Evolutionary conservation across 2,797 vertebrate genomes (phyloP).

Genomic region (Ctenopoma kingsleyae): DNA sequence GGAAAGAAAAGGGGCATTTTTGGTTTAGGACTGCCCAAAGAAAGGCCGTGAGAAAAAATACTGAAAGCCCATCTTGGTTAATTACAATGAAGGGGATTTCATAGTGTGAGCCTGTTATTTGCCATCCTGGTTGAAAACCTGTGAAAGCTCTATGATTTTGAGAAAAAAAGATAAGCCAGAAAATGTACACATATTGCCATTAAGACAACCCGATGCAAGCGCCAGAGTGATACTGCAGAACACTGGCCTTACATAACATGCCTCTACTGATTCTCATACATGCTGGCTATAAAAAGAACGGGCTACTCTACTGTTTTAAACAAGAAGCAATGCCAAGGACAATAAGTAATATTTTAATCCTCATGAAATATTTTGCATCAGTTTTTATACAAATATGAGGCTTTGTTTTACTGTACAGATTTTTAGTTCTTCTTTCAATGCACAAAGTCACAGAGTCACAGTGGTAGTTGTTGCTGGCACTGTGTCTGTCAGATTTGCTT

Average conservation of each 20-base stretch:
- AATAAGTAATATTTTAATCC: constrained; percentile 26
- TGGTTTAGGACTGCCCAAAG: neutral
- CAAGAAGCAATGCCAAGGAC: neutral
- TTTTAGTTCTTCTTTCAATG: constrained; percentile 19
- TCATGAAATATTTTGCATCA: constrained; percentile 8
- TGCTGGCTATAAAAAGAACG: constrained; percentile 40
- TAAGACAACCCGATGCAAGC: neutral
- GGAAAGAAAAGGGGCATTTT: neutral
- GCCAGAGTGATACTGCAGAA: constrained; percentile 1
- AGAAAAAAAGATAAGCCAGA: constrained; percentile 19
- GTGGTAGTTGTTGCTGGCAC: constrained; percentile 44
- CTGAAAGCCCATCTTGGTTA: neutral
- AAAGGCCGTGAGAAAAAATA: constrained; percentile 1
- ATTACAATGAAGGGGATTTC: constrained; percentile 13
- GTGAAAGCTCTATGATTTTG: constrained; percentile 25
- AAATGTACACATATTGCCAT: constrained; percentile 27
- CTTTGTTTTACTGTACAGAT: constrained; percentile 3
- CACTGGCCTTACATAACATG: constrained; percentile 33
- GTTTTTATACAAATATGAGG: neutral
- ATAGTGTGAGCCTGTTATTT: neutral
- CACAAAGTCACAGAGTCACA: constrained; percentile 24
- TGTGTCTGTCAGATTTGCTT: constrained; percentile 61
- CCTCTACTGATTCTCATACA: constrained; percentile 43
- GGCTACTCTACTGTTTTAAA: constrained; percentile 3
- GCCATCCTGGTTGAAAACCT: constrained; percentile 8